Evolutionary conservation across 2,888 invertebrate species (phyloP), one percentile per base, ranked within the genome.

Genomic region (Boloria selene): DNA sequence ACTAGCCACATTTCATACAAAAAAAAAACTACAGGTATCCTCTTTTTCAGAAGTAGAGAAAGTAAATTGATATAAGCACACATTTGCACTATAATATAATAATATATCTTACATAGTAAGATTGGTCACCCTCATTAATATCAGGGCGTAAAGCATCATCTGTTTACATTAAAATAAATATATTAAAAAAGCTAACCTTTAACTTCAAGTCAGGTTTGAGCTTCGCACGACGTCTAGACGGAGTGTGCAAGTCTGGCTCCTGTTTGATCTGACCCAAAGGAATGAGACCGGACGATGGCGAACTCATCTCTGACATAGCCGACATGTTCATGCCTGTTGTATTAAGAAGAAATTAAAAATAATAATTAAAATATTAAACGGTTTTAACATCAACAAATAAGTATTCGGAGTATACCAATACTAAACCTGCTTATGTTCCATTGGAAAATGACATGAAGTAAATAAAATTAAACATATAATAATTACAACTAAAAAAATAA

Each of bases 161-260:
- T 5, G 5, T 26, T 26, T 26, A 26, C 26, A 26, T 26, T 26
- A 26, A 38, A 38, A 10, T 38, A 38, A 38, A 50, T 17, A 50
- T n/a, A 49, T 7, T 50, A 50, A 50, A 5, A 22, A 18, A 50
- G 1, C 22, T 22, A 26, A 92, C 92, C 87, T 93, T 93, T 68
- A 99, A 93, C 92, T 98, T 98, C 61, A 97, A 92, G 86, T 98
- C 97, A 10, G 97, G 96, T 80, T 97, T 97, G 60, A 97, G 90
- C 87, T 98, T 97, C 70, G 96, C 95, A 75, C 97, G 96, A 75
- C 97, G 95, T 65, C 96, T 94, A 0, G 95, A 94, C 0, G 96
- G 95, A 38, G 95, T 94, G 42, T 83, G 85, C 0, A 93, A 81
- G 49, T 74, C 94, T 5, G 94, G 94, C 70, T 94, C 91, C 62